Evolutionary conservation across 2,888 invertebrate species (phyloP), one percentile per base, ranked within the genome.

Genomic region (Dascillus cervinus): DNA sequence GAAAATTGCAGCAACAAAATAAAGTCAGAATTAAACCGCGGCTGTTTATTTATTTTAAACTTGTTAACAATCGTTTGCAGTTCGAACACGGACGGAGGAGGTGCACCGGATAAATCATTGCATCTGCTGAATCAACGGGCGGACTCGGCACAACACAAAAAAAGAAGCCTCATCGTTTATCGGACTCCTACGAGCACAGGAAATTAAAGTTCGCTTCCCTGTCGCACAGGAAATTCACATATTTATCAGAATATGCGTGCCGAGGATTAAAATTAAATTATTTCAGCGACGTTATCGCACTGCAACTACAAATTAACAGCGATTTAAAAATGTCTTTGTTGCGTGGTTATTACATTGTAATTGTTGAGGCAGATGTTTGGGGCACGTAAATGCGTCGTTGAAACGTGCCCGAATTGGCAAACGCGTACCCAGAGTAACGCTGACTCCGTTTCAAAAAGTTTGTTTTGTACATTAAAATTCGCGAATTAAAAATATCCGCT

Each of bases 161-260:
- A 36, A 36, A 39, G 35, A 41, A 39, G 33, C 26, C n/a, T 29
- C 36, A 32, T 38, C 40, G 34, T 38, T 36, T 40, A 43, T 38
- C 37, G 41, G 39, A 26, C 29, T 36, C 26, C 27, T 31, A 37
- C 38, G 25, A 35, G 26, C 34, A 36, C 49, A 47, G 49, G 49
- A 49, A 49, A 49, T 49, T 49, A 47, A 49, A 46, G 46, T 33
- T 39, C 42, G 43, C 41, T 43, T 41, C 39, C 43, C 41, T 43
- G 47, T 46, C 43, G 44, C 32, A 36, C 46, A 44, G 49, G 49
- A 49, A 49, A 49, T 49, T 47, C 47, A 43, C 46, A 45, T 47
- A 47, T 46, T 46, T 37, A 37, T 22, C 27, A 28, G 37, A 32
- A 41, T 34, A 38, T 44, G 41, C 41, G 43, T 46, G 41, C 33